These are phyloP conservation scores for Congeria kusceri DNA, from an alignment of 2,888 invertebrate genomes.

Conservation along the genomic window DNA sequence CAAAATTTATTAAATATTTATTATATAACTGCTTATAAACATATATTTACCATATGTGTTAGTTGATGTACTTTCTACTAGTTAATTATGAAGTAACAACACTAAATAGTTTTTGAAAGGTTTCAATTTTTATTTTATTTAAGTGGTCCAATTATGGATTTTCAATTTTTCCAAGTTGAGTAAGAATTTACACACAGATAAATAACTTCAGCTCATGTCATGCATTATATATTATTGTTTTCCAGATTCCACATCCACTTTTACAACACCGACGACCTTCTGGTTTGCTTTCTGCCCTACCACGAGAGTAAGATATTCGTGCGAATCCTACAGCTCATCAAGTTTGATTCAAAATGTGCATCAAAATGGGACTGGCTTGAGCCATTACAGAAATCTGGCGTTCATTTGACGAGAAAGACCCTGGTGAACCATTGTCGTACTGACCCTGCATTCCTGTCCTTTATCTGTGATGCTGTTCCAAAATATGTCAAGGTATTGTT, in stretches of 20 bases:
- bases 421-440: conserved; percentile 91
- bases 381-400: conserved; percentile 90
- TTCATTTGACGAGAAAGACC: conserved; percentile 90
- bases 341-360: conserved; percentile 86
- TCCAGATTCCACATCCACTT: conserved; percentile 93
- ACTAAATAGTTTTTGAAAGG: no score
- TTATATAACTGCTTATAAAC: no score
- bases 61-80: no score
- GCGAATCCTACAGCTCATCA: conserved; percentile 90
- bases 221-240: neutral
- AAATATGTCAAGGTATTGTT: conserved; percentile 87
- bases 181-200: no score
- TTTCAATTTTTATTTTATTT: no score
- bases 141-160: no score
- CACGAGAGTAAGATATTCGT: conserved; percentile 97
- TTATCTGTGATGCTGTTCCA: conserved; percentile 88
- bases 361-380: conserved; percentile 87
- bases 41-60: no score
- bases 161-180: no score
- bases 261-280: conserved; percentile 93
- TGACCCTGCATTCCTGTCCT: conserved; percentile 88
- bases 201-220: no score
- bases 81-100: no score
- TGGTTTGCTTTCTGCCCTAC: conserved; percentile 94
- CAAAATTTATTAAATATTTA: no score